Percentiles rank a stretch among this genome's conserved stretches.
Conservation (phyloP, 53 echinoderm and acorn worm genomes). For the Holothuria leucospilota region DNA sequence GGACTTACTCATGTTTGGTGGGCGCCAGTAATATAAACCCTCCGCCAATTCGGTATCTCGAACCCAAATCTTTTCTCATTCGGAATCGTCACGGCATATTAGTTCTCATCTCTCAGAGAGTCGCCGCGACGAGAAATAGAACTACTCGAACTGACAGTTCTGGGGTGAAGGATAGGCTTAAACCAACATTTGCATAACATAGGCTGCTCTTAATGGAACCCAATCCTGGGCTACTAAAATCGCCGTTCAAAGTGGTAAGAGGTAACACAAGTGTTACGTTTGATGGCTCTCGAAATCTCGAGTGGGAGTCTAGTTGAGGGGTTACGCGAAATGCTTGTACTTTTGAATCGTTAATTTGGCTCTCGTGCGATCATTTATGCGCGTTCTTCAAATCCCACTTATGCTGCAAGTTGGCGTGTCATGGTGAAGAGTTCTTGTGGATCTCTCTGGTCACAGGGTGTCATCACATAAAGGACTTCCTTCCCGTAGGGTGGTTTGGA, state of each 20-base stretch:
- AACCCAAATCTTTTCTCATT: constrained; percentile 1
- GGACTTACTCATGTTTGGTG: no score
- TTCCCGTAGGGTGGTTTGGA: no score
- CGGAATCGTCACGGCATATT: constrained; percentile 38
- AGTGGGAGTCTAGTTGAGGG: constrained; percentile 33
- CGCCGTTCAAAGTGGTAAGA: constrained; percentile 1
- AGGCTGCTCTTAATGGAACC: constrained; percentile 39
- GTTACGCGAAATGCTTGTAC: constrained; percentile 35
- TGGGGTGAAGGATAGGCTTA: constrained; percentile 43
- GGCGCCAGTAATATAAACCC: constrained; percentile 37
- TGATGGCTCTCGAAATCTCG: constrained; percentile 22
- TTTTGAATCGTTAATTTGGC: constrained; percentile 9
- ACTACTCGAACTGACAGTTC: constrained; percentile 35
- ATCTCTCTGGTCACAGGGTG: no score
- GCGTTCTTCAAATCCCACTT: no score
- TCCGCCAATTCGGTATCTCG: neutral
- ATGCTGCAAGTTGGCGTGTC: no score
- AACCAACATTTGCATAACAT: constrained; percentile 50
- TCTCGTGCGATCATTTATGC: no score
- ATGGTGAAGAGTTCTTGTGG: no score
- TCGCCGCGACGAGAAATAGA: constrained; percentile 33
- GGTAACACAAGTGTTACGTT: constrained; percentile 35
- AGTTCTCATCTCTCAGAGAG: constrained; percentile 2
- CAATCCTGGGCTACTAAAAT: constrained; percentile 20
- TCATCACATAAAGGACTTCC: no score